These are phyloP conservation scores for Helicoverpa assulta DNA, from an alignment of 2,888 invertebrate genomes.

Conservation along the genomic window DNA sequence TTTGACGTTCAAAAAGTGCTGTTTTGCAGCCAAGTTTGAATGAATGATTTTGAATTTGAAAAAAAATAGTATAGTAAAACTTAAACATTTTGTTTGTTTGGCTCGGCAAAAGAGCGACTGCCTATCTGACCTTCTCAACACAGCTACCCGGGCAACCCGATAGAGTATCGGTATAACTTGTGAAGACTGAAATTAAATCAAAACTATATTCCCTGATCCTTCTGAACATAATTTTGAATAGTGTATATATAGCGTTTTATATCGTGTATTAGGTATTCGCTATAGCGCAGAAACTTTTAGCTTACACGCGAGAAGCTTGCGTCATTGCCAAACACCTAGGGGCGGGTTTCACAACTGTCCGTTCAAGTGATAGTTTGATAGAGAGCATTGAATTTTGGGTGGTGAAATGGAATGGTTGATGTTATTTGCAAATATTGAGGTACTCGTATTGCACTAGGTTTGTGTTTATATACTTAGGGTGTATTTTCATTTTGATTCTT, in stretches of 20 bases:
- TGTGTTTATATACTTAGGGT: no score
- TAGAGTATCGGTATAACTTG: no score
- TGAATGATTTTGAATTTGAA: no score
- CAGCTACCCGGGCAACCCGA: no score
- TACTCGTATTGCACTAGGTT: no score
- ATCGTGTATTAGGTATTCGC: slow-evolving; percentile 18
- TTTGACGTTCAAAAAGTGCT: no score
- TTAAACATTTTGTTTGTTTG: no score
- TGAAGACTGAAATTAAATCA: not conserved
- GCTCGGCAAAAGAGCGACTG: no score
- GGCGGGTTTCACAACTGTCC: slow-evolving; percentile 39
- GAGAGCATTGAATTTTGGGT: not conserved
- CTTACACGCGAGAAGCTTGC: slow-evolving; percentile 57
- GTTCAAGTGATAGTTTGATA: slow-evolving; percentile 32
- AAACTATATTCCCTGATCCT: slow-evolving; percentile 2
- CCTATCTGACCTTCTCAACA: no score
- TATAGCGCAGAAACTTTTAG: slow-evolving; percentile 57
- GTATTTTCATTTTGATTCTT: no score
- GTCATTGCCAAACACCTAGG: slow-evolving; percentile 59
- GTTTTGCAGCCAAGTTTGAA: no score
- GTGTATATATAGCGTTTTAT: slow-evolving; percentile 10
- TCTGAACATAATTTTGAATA: not conserved
- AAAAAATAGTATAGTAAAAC: no score
- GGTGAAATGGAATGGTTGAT: not conserved
- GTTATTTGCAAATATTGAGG: not conserved